A percentile compares a stretch with the other conserved stretches of the same genome.
These are phyloP conservation scores for Neotragus pygmaeus DNA, from an alignment of 2,113 vertebrate genomes.

Conservation along the genomic window DNA sequence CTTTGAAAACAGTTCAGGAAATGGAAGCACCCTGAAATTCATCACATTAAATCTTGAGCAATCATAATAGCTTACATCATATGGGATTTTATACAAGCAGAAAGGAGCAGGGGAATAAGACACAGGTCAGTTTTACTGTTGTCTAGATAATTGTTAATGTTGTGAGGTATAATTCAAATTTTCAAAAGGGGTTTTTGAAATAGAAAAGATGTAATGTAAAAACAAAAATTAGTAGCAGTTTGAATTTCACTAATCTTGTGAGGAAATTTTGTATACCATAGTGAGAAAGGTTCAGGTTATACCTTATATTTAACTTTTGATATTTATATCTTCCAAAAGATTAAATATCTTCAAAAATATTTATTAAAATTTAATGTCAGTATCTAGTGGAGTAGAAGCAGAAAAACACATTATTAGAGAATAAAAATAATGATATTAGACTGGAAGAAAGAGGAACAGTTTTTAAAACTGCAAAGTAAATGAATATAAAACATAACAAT, in stretches of 20 bases:
- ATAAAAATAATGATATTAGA: background rate
- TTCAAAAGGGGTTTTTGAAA: background rate
- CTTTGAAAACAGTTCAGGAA: background rate
- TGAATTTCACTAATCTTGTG: background rate
- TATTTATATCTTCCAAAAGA: background rate
- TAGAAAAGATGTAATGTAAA: background rate
- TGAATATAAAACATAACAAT: background rate
- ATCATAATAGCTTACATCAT: background rate
- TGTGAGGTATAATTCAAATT: background rate
- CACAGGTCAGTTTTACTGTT: background rate
- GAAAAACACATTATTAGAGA: background rate
- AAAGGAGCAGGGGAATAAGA: background rate
- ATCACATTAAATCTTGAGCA: background rate
- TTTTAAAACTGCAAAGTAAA: background rate
- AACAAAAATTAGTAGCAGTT: background rate
- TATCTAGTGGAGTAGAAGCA: background rate
- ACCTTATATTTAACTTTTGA: background rate
- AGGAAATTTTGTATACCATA: background rate
- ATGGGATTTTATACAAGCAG: background rate
- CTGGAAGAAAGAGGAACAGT: background rate
- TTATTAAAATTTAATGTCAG: background rate
- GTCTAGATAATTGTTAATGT: background rate
- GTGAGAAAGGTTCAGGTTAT: background rate
- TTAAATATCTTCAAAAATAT: background rate
- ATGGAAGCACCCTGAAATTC: background rate